Base-by-base conservation (phyloP, 2,888 invertebrate species). In the Ametastegia equiseti region DNA sequence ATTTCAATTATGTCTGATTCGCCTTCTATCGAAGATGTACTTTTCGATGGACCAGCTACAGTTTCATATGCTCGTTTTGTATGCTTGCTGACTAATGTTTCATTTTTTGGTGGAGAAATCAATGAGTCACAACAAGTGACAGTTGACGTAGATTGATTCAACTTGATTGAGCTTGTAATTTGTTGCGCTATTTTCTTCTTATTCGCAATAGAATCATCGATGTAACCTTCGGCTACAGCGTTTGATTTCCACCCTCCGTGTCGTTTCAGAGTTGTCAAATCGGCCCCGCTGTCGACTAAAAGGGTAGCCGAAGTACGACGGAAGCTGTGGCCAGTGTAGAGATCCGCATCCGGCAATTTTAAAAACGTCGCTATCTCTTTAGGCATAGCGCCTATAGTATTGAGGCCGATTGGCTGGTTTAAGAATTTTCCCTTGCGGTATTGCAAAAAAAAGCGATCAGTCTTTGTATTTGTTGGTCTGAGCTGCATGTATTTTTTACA, bases 161-260 rank as follows among this genome's bases (percentile, higher is more conserved):
- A 19, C 13, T 54, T 54, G 54, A 54, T 54, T 54, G 81, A 73
- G 23, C 45, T 36, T 36, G 71, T 60, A 30, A 75, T 80, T 50
- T 69, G 65, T 60, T 77, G 30, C 84, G 85, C 80, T 83, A 86
- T 82, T 85, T 86, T 45, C 82, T 27, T 75, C 82, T 81, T 82
- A 83, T 80, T 45, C 83, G 84, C 9, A 63, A 84, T 69, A 9
- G 85, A 85, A 60, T 81, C 84, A 63, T 85, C 84, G 13, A 84
- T 65, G 65, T 86, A 86, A 2, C 85, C 83, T 83, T 85, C 85
- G 2, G 86, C 86, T 13, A 86, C 81, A 9, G 69, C 33, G 15
- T 83, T 82, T 4, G 85, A 85, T 69, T 82, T 83, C 84, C 85
- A 85, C 13, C 85, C 85, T 15, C 84, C 85, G 67, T 85, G 84